phyloP scores from a whole-genome alignment of 1,140 invertebrate genomes.

The Drosophila littoralis region DNA sequence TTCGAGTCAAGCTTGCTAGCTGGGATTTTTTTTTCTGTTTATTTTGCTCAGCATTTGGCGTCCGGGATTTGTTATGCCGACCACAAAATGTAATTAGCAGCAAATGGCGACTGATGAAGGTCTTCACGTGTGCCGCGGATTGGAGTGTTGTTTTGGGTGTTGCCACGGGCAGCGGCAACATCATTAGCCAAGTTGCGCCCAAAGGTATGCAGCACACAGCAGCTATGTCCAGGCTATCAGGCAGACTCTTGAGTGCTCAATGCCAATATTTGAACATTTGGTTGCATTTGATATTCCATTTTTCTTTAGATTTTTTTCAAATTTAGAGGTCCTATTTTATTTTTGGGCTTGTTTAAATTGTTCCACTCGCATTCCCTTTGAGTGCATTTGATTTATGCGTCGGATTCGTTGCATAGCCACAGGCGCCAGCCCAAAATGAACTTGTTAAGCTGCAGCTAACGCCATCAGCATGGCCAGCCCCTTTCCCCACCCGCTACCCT shows the following conservation, averaged over 20 bases:
- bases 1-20: too few species aligned
- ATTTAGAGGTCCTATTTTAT: neutral
- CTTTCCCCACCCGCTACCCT: neutral
- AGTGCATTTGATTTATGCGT: slow-evolving; percentile 66
- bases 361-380: slow-evolving; percentile 28
- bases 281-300: neutral
- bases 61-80: slow-evolving; percentile 75
- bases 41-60: slow-evolving; percentile 13
- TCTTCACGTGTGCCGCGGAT: neutral
- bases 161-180: neutral
- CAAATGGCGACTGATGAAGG: slow-evolving; percentile 66
- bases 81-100: slow-evolving; percentile 82
- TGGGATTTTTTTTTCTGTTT: slow-evolving; percentile 8
- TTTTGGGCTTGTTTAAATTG: slow-evolving; percentile 14
- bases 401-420: slow-evolving; percentile 26
- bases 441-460: slow-evolving; percentile 66
- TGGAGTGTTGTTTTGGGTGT: neutral
- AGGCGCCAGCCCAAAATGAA: slow-evolving; percentile 55
- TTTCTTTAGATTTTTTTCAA: neutral
- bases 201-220: neutral
- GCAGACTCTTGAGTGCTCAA: slow-evolving; percentile 29
- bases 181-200: slow-evolving; percentile 10
- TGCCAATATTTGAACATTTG: slow-evolving; percentile 33
- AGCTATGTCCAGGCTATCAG: neutral
- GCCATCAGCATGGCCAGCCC: neutral